A percentile compares a stretch with the other conserved stretches of the same genome.
These are phyloP conservation scores for Magallana gigas DNA, from an alignment of 1,140 invertebrate genomes.

Conservation along the genomic window DNA sequence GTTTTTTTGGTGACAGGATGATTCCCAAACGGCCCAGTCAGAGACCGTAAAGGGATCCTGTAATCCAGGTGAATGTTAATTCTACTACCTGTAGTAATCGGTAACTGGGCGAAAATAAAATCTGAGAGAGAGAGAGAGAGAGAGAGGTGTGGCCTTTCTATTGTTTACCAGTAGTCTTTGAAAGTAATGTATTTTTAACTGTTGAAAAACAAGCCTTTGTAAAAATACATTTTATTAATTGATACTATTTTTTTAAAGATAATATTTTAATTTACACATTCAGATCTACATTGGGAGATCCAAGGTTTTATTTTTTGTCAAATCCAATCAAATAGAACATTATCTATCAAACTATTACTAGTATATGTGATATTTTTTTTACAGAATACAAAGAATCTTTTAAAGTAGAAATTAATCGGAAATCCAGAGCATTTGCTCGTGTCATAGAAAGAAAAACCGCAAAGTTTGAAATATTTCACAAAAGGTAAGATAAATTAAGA, in stretches of 20 bases:
- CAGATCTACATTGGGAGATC: too few relatives aligned
- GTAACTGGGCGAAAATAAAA: background rate
- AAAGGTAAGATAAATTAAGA: constrained; percentile 86
- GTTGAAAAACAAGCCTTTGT: too few relatives aligned
- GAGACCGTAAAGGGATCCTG: constrained; percentile 89
- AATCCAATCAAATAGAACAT: too few relatives aligned
- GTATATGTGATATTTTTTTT: background rate
- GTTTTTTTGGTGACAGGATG: constrained; percentile 83
- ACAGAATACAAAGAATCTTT: constrained; percentile 76
- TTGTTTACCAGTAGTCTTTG: too few relatives aligned
- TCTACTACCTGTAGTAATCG: background rate
- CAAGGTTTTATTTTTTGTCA: too few relatives aligned
- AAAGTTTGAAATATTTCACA: constrained; percentile 94
- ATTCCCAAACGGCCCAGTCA: constrained; percentile 88
- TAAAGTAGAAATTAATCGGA: constrained; percentile 89
- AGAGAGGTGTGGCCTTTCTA: too few relatives aligned
- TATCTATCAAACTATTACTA: too few relatives aligned
- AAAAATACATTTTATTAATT: too few relatives aligned
- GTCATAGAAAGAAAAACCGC: constrained; percentile 92
- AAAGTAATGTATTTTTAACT: too few relatives aligned
- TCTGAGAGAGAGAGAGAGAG: background rate
- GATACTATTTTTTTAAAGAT: too few relatives aligned
- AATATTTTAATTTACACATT: too few relatives aligned
- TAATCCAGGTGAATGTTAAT: constrained; percentile 84
- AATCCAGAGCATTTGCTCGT: constrained; percentile 88